Evolutionary conservation across 2,797 vertebrate species (phyloP).

Genomic region (Anniella stebbinsi): DNA sequence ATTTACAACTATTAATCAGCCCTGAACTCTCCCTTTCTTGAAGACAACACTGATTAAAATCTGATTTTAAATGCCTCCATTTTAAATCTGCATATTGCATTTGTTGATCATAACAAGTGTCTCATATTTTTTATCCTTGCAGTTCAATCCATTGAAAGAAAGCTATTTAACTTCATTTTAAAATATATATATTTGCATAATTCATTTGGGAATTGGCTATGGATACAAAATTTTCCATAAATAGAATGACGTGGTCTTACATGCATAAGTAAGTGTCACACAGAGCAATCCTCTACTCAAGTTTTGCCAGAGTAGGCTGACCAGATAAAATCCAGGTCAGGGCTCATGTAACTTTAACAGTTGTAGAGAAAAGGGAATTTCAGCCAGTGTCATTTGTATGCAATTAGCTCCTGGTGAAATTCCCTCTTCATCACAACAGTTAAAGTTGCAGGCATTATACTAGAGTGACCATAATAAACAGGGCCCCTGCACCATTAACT

Average conservation of each 20-base stretch:
- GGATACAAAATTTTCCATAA: background rate
- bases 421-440: no score
- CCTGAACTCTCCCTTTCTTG: background rate
- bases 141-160: conserved; percentile 14
- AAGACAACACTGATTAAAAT: conserved; percentile 11
- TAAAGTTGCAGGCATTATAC: no score
- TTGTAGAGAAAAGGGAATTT: no score
- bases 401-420: no score
- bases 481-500: no score
- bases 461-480: no score
- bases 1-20: conserved; percentile 16
- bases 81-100: conserved; percentile 2
- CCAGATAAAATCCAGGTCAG: no score
- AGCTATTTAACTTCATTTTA: conserved; percentile 3
- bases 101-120: background rate
- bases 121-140: background rate
- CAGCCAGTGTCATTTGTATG: no score
- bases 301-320: background rate
- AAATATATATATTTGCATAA: background rate
- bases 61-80: conserved; percentile 1
- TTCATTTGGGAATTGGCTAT: background rate
- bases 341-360: no score
- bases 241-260: background rate
- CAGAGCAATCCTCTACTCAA: background rate
- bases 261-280: background rate